A percentile compares a stretch with the other conserved stretches of the same genome.
Conservation (phyloP, 2,113 vertebrate species). For the Calypte anna region DNA sequence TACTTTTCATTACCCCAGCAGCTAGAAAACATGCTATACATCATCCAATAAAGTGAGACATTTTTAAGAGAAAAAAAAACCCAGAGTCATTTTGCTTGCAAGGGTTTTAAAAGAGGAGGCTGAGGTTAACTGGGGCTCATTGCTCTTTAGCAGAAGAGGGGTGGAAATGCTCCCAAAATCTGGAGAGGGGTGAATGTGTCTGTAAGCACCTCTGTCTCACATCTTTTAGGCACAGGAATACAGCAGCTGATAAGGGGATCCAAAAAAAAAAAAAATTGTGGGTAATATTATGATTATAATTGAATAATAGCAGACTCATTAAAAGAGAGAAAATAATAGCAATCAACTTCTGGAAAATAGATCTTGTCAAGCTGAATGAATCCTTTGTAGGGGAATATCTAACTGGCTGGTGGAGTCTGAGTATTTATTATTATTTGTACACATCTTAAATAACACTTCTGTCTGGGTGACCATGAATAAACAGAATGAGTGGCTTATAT, state of each 20-base stretch:
- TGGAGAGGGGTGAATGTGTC: neutral
- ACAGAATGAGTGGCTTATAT: neutral
- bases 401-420: neutral
- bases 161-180: neutral
- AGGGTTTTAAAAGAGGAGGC: neutral
- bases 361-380: conserved; percentile 22
- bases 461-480: neutral
- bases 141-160: neutral
- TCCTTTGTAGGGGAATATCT: neutral
- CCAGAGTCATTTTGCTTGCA: neutral
- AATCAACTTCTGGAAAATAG: conserved; percentile 45
- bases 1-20: conserved; percentile 33
- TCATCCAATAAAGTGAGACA: neutral
- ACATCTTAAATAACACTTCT: conserved; percentile 19
- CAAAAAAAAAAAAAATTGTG: conserved; percentile 6
- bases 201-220: neutral
- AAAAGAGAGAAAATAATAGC: conserved; percentile 46
- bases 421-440: conserved; percentile 19
- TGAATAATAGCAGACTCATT: conserved; percentile 28
- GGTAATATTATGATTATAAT: conserved; percentile 38
- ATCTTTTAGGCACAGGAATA: neutral
- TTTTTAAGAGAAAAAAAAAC: neutral
- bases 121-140: neutral
- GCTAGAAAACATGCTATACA: conserved; percentile 2
- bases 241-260: neutral